phyloP scores from a whole-genome alignment of 2,113 vertebrate species.

The Scalopus aquaticus region DNA sequence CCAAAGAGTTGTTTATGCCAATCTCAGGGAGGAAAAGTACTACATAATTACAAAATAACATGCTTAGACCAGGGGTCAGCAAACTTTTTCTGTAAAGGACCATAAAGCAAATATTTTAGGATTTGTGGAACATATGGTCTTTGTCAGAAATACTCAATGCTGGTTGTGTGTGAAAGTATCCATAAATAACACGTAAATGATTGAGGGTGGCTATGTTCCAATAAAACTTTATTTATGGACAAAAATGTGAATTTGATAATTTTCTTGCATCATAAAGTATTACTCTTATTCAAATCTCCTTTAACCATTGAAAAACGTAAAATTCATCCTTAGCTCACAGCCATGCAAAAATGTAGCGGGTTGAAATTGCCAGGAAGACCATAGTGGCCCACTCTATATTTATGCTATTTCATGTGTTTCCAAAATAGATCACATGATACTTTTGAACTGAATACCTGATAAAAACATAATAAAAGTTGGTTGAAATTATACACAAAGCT shows the following conservation, averaged over 20 bases:
- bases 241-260: conserved; percentile 27
- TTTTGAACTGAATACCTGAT: conserved; percentile 54
- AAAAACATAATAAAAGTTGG: conserved; percentile 52
- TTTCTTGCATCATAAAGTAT: conserved; percentile 11
- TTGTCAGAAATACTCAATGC: neutral
- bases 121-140: conserved; percentile 36
- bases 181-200: neutral
- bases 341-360: neutral
- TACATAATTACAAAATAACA: conserved; percentile 75
- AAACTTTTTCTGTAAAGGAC: conserved; percentile 55
- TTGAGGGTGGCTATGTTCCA: neutral
- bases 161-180: neutral
- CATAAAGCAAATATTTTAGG: conserved; percentile 58
- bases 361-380: neutral
- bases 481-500: conserved; percentile 23
- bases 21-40: conserved; percentile 71
- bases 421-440: neutral
- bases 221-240: conserved; percentile 50
- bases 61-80: conserved; percentile 55
- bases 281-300: conserved; percentile 10
- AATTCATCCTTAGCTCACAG: neutral
- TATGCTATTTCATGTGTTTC: neutral
- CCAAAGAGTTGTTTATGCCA: conserved; percentile 72
- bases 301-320: neutral
- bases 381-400: neutral